Percentiles rank a stretch among this genome's conserved stretches.
Conservation (phyloP, 1,140 invertebrate genomes). For the Dendroctonus ponderosae region DNA sequence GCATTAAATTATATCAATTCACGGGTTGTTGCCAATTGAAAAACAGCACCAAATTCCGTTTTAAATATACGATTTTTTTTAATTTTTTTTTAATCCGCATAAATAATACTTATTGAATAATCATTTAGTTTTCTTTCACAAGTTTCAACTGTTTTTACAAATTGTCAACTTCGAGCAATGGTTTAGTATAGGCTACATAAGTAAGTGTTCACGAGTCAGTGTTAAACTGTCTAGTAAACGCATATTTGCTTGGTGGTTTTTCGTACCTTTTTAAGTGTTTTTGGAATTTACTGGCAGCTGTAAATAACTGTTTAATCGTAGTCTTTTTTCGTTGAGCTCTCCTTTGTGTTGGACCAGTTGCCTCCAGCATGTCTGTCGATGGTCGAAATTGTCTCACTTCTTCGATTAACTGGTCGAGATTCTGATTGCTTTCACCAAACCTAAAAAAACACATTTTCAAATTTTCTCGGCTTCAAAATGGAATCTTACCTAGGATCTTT, state of each 20-base stretch:
- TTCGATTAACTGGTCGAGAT: constrained; percentile 73
- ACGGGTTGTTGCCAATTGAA: too few species aligned
- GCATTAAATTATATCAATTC: too few species aligned
- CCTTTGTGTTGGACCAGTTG: constrained; percentile 57
- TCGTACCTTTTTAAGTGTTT: constrained; percentile 80
- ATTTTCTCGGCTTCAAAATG: not conserved
- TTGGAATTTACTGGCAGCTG: constrained; percentile 91
- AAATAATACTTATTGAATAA: too few species aligned
- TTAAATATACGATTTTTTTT: too few species aligned
- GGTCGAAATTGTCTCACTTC: constrained; percentile 66
- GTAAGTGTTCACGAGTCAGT: too few species aligned
- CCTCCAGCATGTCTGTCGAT: constrained; percentile 59
- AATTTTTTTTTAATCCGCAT: too few species aligned
- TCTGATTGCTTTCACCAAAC: constrained; percentile 67
- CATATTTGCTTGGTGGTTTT: not conserved
- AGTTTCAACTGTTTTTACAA: too few species aligned
- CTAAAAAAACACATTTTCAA: constrained; percentile 28
- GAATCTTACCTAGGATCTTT: constrained; percentile 52
- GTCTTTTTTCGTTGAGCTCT: constrained; percentile 79
- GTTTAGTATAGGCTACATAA: too few species aligned
- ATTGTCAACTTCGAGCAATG: too few species aligned
- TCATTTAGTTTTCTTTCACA: too few species aligned
- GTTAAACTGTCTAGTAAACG: too few species aligned
- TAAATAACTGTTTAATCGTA: constrained; percentile 91
- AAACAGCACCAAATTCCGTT: too few species aligned